phyloP scores from a whole-genome alignment of 2,797 vertebrate species.

The Propithecus perrieri region DNA sequence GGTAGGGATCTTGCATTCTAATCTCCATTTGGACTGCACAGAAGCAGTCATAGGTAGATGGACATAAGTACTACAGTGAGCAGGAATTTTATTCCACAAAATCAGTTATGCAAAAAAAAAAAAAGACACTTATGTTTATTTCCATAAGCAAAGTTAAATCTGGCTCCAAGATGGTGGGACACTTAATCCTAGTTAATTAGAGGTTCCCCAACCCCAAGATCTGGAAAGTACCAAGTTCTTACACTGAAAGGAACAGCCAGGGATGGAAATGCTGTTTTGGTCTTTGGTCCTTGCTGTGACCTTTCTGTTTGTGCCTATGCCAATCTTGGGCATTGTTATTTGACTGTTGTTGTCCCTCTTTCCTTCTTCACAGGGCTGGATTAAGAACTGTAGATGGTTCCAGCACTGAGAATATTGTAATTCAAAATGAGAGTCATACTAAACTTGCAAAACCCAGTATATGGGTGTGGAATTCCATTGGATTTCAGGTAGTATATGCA shows the following conservation, averaged over 20 bases:
- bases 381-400: background rate
- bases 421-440: background rate
- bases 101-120: background rate
- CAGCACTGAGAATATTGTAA: background rate
- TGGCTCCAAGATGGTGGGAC: background rate
- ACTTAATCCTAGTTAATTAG: background rate
- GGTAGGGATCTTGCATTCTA: background rate
- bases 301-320: background rate
- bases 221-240: background rate
- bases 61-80: background rate
- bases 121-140: background rate
- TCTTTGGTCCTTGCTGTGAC: background rate
- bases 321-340: background rate
- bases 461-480: background rate
- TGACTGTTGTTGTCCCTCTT: background rate
- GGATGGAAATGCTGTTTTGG: background rate
- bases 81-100: conserved; percentile 24
- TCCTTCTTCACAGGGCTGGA: background rate
- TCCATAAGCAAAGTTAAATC: conserved; percentile 35
- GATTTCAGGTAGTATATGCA: background rate
- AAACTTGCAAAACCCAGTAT: background rate
- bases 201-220: background rate
- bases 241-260: background rate
- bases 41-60: background rate
- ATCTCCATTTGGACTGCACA: background rate